These are phyloP conservation scores for Linnaemya tessellans DNA, from an alignment of 2,888 invertebrate genomes.

Conservation along the genomic window DNA sequence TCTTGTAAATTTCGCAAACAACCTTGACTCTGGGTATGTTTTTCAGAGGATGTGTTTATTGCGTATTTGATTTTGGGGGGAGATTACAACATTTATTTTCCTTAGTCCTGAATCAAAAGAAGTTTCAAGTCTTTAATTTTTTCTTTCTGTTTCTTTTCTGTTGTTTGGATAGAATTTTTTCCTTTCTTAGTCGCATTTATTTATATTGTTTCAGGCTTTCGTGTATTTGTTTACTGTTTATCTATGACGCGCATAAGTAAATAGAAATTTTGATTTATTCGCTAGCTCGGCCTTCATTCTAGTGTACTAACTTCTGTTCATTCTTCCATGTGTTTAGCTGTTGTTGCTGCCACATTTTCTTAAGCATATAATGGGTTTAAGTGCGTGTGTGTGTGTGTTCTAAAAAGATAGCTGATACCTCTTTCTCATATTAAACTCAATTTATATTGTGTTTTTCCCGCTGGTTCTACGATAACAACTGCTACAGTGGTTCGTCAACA, in stretches of 20 bases:
- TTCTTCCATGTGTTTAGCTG: not conserved
- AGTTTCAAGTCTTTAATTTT: slow-evolving; percentile 1
- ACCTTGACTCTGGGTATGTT: slow-evolving; percentile 27
- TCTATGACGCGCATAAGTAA: slow-evolving; percentile 68
- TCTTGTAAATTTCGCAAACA: slow-evolving; percentile 26
- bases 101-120: not conserved
- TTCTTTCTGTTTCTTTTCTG: not conserved
- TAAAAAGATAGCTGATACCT: slow-evolving; percentile 37
- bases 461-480: slow-evolving; percentile 47
- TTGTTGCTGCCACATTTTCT: slow-evolving; percentile 9
- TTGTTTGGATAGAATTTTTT: slow-evolving; percentile 7
- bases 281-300: slow-evolving; percentile 46
- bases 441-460: slow-evolving; percentile 33
- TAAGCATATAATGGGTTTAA: not conserved
- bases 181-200: not conserved
- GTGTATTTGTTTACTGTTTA: slow-evolving; percentile 64
- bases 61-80: not conserved
- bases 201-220: slow-evolving; percentile 5
- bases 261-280: slow-evolving; percentile 70
- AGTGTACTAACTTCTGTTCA: slow-evolving; percentile 33
- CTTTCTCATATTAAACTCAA: slow-evolving; percentile 29
- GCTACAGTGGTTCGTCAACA: slow-evolving; percentile 55
- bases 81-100: slow-evolving; percentile 14
- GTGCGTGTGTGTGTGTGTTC: slow-evolving; percentile 38
- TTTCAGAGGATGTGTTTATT: not conserved